Percentiles rank a stretch among this genome's conserved stretches.
Evolutionary conservation across 2,888 invertebrate genomes (phyloP).

Genomic region (Leuctra nigra): DNA sequence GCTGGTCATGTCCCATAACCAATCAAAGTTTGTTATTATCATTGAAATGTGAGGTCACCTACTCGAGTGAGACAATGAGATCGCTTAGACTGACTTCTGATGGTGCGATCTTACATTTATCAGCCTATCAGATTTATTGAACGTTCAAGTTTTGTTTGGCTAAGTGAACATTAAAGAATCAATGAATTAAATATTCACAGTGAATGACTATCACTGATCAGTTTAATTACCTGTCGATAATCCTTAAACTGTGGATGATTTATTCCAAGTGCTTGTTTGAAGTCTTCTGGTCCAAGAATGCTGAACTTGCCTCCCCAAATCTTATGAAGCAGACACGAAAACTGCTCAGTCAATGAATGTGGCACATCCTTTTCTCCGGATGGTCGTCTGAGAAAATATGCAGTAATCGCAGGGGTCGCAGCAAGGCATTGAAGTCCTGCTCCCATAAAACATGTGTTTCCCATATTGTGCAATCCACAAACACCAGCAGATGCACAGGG

Average conservation of each 20-base stretch:
- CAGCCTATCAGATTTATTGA: no score
- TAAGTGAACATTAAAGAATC: no score
- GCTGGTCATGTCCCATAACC: no score
- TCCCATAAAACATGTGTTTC: constrained; percentile 53
- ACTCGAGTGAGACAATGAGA: no score
- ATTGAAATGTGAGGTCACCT: no score
- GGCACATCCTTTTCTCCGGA: constrained; percentile 29
- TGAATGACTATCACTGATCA: no score
- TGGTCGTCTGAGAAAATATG: constrained; percentile 43
- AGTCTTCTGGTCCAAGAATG: constrained; percentile 47
- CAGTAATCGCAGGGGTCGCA: constrained; percentile 47
- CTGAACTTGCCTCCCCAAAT: constrained; percentile 52
- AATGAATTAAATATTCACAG: no score
- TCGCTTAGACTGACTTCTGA: no score
- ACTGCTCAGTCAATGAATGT: constrained; percentile 45
- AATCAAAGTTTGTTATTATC: no score
- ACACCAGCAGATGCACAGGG: constrained; percentile 42
- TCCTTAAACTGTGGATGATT: constrained; percentile 56
- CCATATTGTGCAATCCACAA: constrained; percentile 49
- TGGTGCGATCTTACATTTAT: no score
- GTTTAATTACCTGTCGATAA: constrained; percentile 50
- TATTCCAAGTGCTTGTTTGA: constrained; percentile 50
- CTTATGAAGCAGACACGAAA: constrained; percentile 47
- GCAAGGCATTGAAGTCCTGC: constrained; percentile 50
- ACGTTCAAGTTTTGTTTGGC: no score